Percentiles rank a stretch among this genome's conserved stretches.
Evolutionary conservation across 2,888 invertebrate species (phyloP).

Genomic region (Troides helena): DNA sequence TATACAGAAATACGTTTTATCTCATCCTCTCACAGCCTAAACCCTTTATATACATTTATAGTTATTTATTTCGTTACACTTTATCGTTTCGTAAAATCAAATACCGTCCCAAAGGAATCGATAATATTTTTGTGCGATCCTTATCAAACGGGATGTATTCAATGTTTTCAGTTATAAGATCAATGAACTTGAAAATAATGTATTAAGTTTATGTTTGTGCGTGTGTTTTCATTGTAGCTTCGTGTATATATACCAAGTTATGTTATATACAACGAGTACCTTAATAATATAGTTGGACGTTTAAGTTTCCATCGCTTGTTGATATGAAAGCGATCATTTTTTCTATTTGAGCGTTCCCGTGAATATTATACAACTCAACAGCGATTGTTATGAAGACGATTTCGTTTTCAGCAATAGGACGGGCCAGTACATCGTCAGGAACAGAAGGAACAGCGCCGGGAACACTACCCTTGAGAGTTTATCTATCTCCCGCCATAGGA

Average conservation of each 20-base stretch:
- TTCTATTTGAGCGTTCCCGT: background rate
- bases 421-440: constrained; percentile 89
- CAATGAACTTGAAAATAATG: background rate
- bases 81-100: too few species aligned
- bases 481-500: constrained; percentile 90
- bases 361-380: constrained; percentile 13
- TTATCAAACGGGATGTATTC: background rate
- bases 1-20: too few species aligned
- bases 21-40: too few species aligned
- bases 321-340: background rate
- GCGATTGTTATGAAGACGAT: constrained; percentile 64
- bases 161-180: background rate
- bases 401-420: constrained; percentile 85
- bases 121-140: too few species aligned
- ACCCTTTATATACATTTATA: too few species aligned
- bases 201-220: constrained; percentile 5
- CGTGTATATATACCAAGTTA: background rate
- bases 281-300: constrained; percentile 13
- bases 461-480: constrained; percentile 87
- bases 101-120: too few species aligned
- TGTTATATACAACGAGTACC: background rate
- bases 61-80: too few species aligned
- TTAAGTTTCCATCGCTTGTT: constrained; percentile 4
- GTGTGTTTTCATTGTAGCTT: background rate
- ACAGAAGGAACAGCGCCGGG: constrained; percentile 88